phyloP scores from a whole-genome alignment of 2,797 vertebrate species.

The Alca torda region DNA sequence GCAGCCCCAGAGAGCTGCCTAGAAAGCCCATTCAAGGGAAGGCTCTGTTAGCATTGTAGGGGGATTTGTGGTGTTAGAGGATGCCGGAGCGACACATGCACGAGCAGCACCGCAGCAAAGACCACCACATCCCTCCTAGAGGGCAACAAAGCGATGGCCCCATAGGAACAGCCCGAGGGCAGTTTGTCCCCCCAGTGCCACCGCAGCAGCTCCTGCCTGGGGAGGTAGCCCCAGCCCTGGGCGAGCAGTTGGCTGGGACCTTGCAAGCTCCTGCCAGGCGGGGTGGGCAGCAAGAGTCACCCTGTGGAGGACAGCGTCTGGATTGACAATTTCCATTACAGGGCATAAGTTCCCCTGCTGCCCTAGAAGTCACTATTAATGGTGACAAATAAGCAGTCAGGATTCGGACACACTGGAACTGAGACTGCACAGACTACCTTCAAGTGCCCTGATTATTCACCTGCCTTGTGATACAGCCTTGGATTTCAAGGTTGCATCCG shows the following conservation, averaged over 20 bases:
- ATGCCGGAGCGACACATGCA: accelerated
- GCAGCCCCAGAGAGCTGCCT: not conserved
- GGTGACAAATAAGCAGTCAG: not conserved
- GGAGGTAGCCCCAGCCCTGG: not conserved
- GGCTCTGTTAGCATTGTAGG: not conserved
- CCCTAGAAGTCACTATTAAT: not conserved
- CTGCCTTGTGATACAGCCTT: not conserved
- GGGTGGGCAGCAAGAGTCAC: accelerated
- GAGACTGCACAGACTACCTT: not conserved
- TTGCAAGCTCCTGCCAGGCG: not conserved
- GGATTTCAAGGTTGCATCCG: not conserved
- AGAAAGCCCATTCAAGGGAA: accelerated
- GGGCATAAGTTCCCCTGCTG: not conserved
- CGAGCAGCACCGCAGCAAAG: not conserved
- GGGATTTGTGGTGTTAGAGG: accelerated
- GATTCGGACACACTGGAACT: not conserved
- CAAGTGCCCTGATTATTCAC: not conserved
- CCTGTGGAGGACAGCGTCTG: accelerated
- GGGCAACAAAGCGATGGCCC: not conserved
- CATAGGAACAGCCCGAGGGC: accelerated
- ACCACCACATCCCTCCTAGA: not conserved
- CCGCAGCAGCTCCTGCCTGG: not conserved
- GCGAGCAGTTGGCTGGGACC: accelerated
- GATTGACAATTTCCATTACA: not conserved
- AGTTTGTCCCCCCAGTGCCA: not conserved